Conservation (phyloP, 2,797 vertebrate species). For the Micropoecilia bifurca region DNA sequence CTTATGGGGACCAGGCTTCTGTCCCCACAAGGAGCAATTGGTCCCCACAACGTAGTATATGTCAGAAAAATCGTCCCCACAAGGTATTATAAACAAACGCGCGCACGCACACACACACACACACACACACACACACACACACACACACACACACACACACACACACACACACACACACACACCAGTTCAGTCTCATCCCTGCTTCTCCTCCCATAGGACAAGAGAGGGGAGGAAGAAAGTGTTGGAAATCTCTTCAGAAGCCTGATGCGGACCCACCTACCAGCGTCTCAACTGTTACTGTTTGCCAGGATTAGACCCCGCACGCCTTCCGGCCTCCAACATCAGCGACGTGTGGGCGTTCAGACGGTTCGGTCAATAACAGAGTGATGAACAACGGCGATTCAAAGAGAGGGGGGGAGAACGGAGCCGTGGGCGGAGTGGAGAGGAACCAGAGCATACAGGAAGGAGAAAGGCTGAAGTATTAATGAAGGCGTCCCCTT, state of each 20-base stretch:
- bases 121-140: background rate
- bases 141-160: background rate
- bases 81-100: too few relatives aligned
- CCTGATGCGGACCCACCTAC: slow-evolving; percentile 17
- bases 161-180: background rate
- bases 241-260: slow-evolving; percentile 20
- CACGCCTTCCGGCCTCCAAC: slow-evolving; percentile 5
- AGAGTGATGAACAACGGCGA: slow-evolving; percentile 15
- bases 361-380: slow-evolving; percentile 19
- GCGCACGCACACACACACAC: background rate
- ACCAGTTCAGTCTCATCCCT: slow-evolving; percentile 8
- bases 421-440: background rate
- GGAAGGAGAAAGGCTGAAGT: background rate
- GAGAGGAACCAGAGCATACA: background rate
- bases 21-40: too few relatives aligned
- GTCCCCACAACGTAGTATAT: too few relatives aligned
- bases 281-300: slow-evolving; percentile 32
- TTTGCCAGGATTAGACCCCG: slow-evolving; percentile 20
- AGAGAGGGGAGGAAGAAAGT: background rate
- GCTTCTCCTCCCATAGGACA: slow-evolving; percentile 13
- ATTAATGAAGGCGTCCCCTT: background rate
- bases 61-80: too few relatives aligned
- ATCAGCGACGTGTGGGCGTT: slow-evolving; percentile 29
- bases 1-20: too few relatives aligned
- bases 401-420: background rate